Evolutionary conservation across 2,113 vertebrate species (phyloP), one percentile per base, ranked within the genome.

Genomic region (Callipepla squamata): DNA sequence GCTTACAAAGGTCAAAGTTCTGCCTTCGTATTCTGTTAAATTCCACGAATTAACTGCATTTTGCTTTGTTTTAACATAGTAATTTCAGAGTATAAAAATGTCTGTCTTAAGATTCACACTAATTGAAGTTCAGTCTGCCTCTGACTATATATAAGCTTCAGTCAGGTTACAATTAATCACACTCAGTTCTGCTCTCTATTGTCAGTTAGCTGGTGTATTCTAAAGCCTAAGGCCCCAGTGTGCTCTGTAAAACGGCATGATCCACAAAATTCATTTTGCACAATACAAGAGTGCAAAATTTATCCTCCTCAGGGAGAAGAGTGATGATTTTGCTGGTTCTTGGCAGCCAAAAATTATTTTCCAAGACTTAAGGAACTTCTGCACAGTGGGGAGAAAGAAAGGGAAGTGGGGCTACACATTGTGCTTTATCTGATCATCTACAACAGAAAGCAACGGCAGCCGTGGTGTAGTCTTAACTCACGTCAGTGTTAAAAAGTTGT

Each of bases 121-220:
- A 87, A 89, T 87, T 81, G 65, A 89, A 93, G 53, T 90, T 75
- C 79, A 86, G 73, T 53, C 61, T 82, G 9, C 44, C 85, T 93
- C 77, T 85, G 68, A 90, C 87, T 53, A 53, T 9, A 69, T 75
- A 80, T 16, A 89, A 85, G 53, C 9, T 69, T 80, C 78, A 80
- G 57, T 74, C 59, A 63, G 23, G 77, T 90, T 75, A 63, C 76
- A 80, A 44, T 68, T 87, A 94, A 95, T 80, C 90, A 47, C 76
- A 83, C 47, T 48, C 23, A 80, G 65, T 61, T 92, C 61, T 85
- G 38, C 45, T 76, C 76, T 68, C 51, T 55, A 42, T 28, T 28
- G 44, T 53, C 85, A 75, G 32, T 32, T 50, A 28, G 36, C 51
- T 84, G 51, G 34, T 51, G 59, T 40, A 19, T 20, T 36, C 44